phyloP scores from a whole-genome alignment of 2,888 invertebrate genomes.

The Tetramorium bicarinatum region DNA sequence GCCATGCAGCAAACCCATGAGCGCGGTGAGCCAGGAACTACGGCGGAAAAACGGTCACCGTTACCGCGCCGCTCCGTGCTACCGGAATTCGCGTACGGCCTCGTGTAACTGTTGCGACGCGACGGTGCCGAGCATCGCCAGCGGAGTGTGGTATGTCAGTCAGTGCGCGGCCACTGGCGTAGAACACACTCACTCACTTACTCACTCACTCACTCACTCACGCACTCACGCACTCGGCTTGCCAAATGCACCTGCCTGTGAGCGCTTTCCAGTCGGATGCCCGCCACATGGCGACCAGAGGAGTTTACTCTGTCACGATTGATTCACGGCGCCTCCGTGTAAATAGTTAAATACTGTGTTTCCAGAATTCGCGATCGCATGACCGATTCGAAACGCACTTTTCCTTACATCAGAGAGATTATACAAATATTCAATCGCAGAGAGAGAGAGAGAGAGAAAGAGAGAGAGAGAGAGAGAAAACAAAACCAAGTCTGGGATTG shows the following conservation, averaged over 20 bases:
- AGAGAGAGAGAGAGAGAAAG: too few species aligned
- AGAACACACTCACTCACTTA: conserved; percentile 18
- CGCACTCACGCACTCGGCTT: conserved; percentile 13
- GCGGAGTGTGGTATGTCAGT: conserved; percentile 46
- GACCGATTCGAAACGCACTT: neutral
- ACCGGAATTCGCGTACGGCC: conserved; percentile 48
- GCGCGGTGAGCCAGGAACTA: conserved; percentile 54
- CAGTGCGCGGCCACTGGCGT: conserved; percentile 29
- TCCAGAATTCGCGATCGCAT: conserved; percentile 9
- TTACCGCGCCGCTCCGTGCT: conserved; percentile 53
- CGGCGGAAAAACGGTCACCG: conserved; percentile 69
- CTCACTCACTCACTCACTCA: neutral
- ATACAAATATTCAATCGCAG: neutral
- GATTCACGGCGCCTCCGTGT: conserved; percentile 16
- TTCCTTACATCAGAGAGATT: neutral
- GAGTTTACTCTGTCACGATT: conserved; percentile 37
- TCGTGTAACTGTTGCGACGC: conserved; percentile 42
- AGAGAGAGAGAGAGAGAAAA: too few species aligned
- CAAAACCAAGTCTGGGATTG: neutral
- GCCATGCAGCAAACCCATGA: conserved; percentile 58
- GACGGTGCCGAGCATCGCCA: conserved; percentile 40
- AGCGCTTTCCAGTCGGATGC: conserved; percentile 37
- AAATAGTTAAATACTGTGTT: conserved; percentile 16
- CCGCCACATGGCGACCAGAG: neutral
- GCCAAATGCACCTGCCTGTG: conserved; percentile 46